Evolutionary conservation across 2,113 vertebrate genomes (phyloP), one percentile per base, ranked within the genome.

Genomic region (Neodon shergylaensis): DNA sequence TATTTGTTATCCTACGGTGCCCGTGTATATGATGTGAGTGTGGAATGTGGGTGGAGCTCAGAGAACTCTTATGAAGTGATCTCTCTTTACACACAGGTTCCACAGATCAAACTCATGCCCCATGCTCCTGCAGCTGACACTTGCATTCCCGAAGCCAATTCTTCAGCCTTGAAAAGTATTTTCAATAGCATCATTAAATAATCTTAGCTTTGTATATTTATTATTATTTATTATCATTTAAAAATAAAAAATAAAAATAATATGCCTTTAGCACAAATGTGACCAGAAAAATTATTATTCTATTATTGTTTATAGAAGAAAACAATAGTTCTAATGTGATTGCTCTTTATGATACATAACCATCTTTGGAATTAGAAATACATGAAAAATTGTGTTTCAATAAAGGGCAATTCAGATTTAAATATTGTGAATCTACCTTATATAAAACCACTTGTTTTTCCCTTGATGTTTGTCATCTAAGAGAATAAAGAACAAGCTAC

Each of bases 331-430:
- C 88, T 36, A 65, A 24, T 68, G 73, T 63, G 3, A 24, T 86
- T 85, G 5, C 36, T 9, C 17, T 73, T 88, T 85, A 28, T 44
- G 74, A 61, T 22, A 5, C 2, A 90, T 85, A 89, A 88, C 68
- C 13, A 42, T 78, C 92, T 70, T 86, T 44, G 12, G 16, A 94
- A 83, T 84, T 86, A 36, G 36, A 78, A 78, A 42, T 86, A 4
- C 74, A 42, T 73, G 2, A 54, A 78, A 77, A 96, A 79, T 28
- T 47, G 7, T 94, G 52, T 39, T 70, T 74, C 2, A 95, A 31
- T 87, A 33, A 66, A 94, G 85, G 36, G 49, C 21, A 79, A 36
- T 78, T 78, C 79, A 79, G 2, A 88, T 81, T 94, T 88, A 49
- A 88, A 42, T 83, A 70, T 36, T 52, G 3, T 70, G 14, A 94